Percentiles rank a stretch among this genome's conserved stretches.
These are phyloP conservation scores for Lates japonicus DNA, from an alignment of 2,797 vertebrate species.

Conservation along the genomic window DNA sequence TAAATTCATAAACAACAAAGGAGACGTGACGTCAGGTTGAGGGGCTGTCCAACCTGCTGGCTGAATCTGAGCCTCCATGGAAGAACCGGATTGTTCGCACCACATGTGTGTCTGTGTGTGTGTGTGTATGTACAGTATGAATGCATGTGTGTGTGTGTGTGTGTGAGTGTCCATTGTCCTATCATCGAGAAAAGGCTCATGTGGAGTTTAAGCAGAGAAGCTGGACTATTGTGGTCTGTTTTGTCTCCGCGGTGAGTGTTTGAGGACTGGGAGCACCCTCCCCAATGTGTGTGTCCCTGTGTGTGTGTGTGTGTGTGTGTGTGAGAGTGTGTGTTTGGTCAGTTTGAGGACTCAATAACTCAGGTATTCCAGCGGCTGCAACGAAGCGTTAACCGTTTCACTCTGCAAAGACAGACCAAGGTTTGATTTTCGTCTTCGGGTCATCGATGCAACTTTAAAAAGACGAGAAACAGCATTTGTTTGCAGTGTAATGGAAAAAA, in stretches of 20 bases:
- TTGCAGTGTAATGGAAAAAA: background rate
- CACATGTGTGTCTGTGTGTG: conserved; percentile 61
- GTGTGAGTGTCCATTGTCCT: conserved; percentile 65
- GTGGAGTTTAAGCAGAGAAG: conserved; percentile 73
- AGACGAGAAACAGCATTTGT: background rate
- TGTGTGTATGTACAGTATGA: conserved; percentile 47
- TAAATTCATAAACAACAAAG: conserved; percentile 90
- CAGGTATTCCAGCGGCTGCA: conserved; percentile 41
- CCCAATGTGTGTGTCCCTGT: conserved; percentile 25
- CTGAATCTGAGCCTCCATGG: conserved; percentile 78
- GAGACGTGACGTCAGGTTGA: conserved; percentile 85
- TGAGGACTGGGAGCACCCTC: conserved; percentile 61
- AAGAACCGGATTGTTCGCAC: conserved; percentile 77
- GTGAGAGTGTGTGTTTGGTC: conserved; percentile 38
- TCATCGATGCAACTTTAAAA: conserved; percentile 4
- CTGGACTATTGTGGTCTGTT: conserved; percentile 77
- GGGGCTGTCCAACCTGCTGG: conserved; percentile 85
- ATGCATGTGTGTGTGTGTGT: conserved; percentile 48
- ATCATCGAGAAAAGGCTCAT: conserved; percentile 71
- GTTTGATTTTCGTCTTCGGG: conserved; percentile 2
- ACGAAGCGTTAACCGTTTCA: conserved; percentile 27
- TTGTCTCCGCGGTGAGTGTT: conserved; percentile 71
- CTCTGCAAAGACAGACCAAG: conserved; percentile 9
- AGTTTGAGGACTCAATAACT: conserved; percentile 47
- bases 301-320: conserved; percentile 30